phyloP scores from a whole-genome alignment of 2,113 vertebrate species.

The Macquaria australasica region DNA sequence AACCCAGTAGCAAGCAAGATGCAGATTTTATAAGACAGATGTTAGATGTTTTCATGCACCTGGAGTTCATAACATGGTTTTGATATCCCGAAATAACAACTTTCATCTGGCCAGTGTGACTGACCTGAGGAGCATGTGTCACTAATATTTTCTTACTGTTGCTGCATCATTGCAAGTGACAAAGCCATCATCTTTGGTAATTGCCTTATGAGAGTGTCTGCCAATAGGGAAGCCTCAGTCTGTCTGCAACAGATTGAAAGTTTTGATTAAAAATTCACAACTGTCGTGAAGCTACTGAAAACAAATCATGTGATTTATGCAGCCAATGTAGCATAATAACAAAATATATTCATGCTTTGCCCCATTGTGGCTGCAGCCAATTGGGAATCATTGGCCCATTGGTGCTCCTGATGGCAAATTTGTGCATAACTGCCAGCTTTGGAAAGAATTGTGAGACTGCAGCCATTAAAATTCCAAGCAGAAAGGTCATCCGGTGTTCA shows the following conservation, averaged over 20 bases:
- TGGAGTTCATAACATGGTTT: neutral
- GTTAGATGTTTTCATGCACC: neutral
- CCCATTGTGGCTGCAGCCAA: conserved; percentile 7
- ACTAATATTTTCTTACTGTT: neutral
- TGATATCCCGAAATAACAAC: conserved; percentile 17
- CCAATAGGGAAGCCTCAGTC: neutral
- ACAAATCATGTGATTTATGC: neutral
- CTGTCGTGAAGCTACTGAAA: neutral
- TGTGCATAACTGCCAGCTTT: conserved; percentile 15
- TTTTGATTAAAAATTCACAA: neutral
- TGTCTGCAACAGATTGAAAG: neutral
- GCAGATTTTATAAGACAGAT: neutral
- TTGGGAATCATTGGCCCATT: conserved; percentile 11
- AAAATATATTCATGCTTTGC: neutral
- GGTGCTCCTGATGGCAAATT: neutral
- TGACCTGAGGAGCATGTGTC: neutral
- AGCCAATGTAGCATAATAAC: neutral
- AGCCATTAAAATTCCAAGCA: conserved; percentile 29
- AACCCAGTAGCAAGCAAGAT: neutral
- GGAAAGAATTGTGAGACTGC: neutral
- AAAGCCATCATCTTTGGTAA: conserved; percentile 18
- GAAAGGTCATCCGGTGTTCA: conserved; percentile 48
- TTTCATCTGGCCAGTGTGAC: neutral
- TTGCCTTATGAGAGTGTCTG: neutral
- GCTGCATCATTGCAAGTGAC: neutral